Percentiles rank a stretch among this genome's conserved stretches.
Conservation (phyloP, 2,888 invertebrate species). For the Palloptera scutellata region DNA sequence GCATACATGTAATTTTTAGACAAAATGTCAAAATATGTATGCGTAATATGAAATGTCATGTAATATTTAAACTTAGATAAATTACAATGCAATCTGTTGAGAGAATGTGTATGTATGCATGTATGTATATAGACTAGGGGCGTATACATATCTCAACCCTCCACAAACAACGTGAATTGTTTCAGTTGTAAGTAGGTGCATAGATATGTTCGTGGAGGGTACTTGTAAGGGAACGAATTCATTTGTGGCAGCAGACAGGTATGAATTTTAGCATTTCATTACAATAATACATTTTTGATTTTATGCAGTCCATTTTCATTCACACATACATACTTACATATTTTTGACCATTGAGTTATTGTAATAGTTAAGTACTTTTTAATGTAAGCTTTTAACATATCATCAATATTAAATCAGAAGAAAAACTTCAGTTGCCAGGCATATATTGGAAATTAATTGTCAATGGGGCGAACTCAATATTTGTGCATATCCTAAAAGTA, state of each 20-base stretch:
- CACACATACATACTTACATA: background rate
- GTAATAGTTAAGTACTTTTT: constrained; percentile 8
- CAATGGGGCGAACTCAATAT: no score
- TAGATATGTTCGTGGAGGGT: no score
- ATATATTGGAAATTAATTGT: no score
- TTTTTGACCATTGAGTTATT: background rate
- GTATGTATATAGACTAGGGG: background rate
- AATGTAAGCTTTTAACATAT: constrained; percentile 10
- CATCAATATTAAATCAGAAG: background rate
- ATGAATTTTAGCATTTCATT: no score
- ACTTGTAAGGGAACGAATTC: no score
- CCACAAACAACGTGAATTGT: no score
- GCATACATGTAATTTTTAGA: background rate
- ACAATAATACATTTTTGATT: no score
- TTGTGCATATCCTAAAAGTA: no score
- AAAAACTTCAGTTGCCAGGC: no score
- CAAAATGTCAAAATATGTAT: constrained; percentile 17
- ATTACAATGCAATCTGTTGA: constrained; percentile 19
- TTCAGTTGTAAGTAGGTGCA: no score
- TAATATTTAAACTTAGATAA: constrained; percentile 28
- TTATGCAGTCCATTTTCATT: background rate
- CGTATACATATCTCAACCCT: background rate
- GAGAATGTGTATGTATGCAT: background rate
- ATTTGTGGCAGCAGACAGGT: no score
- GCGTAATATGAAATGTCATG: constrained; percentile 22